A percentile compares a stretch with the other conserved stretches of the same genome.
Evolutionary conservation across 2,113 vertebrate genomes (phyloP).

Genomic region (Boleophthalmus pectinirostris): DNA sequence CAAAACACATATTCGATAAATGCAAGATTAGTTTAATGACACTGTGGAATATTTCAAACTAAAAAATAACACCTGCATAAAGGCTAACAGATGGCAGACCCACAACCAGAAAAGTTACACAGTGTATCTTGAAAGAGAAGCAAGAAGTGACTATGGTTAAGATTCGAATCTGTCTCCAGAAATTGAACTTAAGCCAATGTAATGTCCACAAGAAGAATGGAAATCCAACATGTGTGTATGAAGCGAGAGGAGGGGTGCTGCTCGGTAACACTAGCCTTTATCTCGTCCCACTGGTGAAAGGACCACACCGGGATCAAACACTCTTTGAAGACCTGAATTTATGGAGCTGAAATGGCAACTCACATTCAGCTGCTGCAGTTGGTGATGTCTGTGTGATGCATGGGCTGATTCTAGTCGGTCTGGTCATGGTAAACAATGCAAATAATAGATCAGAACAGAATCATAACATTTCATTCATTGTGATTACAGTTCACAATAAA

Average conservation of each 20-base stretch:
- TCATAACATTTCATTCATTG: background rate
- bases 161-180: too few relatives aligned
- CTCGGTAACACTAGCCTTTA: constrained; percentile 55
- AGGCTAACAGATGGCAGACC: too few relatives aligned
- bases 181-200: background rate
- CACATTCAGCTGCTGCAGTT: constrained; percentile 6
- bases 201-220: too few relatives aligned
- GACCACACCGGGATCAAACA: constrained; percentile 54
- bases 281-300: constrained; percentile 26
- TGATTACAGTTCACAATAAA: too few relatives aligned
- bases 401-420: background rate
- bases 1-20: too few relatives aligned
- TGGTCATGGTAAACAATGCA: too few relatives aligned
- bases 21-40: too few relatives aligned
- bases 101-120: too few relatives aligned
- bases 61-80: too few relatives aligned
- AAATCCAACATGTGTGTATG: background rate
- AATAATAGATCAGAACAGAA: background rate
- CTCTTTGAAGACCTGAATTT: constrained; percentile 54
- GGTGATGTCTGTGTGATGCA: background rate
- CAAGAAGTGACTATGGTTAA: too few relatives aligned
- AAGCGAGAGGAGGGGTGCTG: constrained; percentile 15
- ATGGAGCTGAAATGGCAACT: constrained; percentile 25
- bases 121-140: too few relatives aligned
- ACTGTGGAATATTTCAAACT: too few relatives aligned